These are phyloP conservation scores for Scelioninae gen. 1 DNA, from an alignment of 2,888 invertebrate species.

Conservation along the genomic window DNA sequence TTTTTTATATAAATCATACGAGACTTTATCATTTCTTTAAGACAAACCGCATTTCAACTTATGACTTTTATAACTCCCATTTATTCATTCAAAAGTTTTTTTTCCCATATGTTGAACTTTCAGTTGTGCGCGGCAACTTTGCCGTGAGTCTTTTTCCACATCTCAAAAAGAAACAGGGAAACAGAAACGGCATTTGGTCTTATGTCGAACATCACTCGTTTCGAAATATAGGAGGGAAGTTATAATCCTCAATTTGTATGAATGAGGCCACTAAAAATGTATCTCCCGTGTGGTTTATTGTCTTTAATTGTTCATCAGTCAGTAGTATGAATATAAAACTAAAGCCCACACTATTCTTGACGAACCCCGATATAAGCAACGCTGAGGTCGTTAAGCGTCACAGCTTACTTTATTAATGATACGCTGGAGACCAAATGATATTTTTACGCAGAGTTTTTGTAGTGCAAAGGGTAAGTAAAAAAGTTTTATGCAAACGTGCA, in stretches of 20 bases:
- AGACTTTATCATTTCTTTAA: too few species aligned
- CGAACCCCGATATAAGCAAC: neutral
- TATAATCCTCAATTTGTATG: slow-evolving; percentile 38
- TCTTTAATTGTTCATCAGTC: slow-evolving; percentile 3
- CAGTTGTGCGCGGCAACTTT: neutral
- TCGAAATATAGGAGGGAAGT: slow-evolving; percentile 21
- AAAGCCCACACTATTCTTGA: neutral
- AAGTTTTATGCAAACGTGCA: too few species aligned
- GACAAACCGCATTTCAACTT: too few species aligned
- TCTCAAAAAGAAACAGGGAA: neutral
- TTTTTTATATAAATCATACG: too few species aligned
- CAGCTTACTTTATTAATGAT: slow-evolving; percentile 34
- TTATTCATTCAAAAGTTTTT: neutral
- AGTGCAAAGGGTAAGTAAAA: too few species aligned
- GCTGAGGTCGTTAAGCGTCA: slow-evolving; percentile 22
- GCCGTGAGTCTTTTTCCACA: neutral
- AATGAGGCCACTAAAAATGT: slow-evolving; percentile 18
- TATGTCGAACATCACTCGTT: neutral
- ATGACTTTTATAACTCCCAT: too few species aligned
- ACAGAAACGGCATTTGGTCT: neutral
- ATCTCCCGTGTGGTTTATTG: slow-evolving; percentile 18
- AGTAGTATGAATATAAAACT: slow-evolving; percentile 4
- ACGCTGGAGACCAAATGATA: slow-evolving; percentile 2
- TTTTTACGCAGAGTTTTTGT: neutral
- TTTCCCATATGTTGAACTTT: neutral